Base-by-base conservation (phyloP, 2,113 vertebrate species). In the Edolisoma coerulescens region DNA sequence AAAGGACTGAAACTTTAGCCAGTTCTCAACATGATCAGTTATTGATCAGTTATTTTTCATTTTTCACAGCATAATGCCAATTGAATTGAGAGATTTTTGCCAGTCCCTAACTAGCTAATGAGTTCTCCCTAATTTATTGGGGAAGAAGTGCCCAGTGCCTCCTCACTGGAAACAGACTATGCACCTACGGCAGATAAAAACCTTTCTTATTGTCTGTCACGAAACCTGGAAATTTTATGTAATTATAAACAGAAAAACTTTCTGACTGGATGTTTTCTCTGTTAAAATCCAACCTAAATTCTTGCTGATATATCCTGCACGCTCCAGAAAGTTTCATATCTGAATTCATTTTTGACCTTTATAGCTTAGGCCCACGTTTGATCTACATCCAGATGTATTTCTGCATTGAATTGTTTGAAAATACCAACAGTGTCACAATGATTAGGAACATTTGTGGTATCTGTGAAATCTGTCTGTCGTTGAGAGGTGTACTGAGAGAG, bases 401-500 rank as follows among this genome's bases (percentile, higher is more conserved):
- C 50, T 87, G 60, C 35, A 23, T 14, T 50, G 9, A 14, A 68
- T 35, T 68, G 3, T 47, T 64, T 22, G 15, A 49, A 41, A 73
- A 16, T 20, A 56, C 27, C 44, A 71, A 21, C 7, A 6, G 5
- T 20, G 11, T 28, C 42, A 52, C 24, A 79, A 4, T 14, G 23
- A 32, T 42, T 9, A 77, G n/a, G 49, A 85, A 13, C 10, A 30
- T 45, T 47, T 60, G 3, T 20, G 45, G 28, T 3, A 9, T 21
- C n/a, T 1, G 0, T 60, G 9, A 75, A 79, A 57, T 52, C 44
- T 8, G 7, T 11, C 23, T 71, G 37, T 7, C 28, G 12, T 0
- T 10, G 19, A 11, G n/a, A 45, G 23, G 42, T 3, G 8, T 3
- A 15, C 27, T 0, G 3, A 18, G 16, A 90, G 44, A 68, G 32